Evolutionary conservation across 1,140 invertebrate species (phyloP).

Genomic region (Papilio polytes): DNA sequence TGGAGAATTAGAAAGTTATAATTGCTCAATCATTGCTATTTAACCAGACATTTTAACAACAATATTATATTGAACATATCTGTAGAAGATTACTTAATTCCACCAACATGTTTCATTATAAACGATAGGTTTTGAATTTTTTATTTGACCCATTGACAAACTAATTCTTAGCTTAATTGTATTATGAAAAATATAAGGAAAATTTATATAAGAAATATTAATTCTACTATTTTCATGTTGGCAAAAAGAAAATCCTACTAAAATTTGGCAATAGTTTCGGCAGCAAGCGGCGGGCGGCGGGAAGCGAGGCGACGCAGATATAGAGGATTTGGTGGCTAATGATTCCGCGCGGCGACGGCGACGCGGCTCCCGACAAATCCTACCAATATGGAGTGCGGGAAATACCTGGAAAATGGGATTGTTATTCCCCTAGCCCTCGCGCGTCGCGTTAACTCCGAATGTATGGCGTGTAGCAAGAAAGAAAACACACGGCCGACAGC

Average conservation of each 20-base stretch:
- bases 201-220: no score
- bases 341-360: slow-evolving; percentile 59
- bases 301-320: slow-evolving; percentile 49
- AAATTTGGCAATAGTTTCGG: slow-evolving; percentile 62
- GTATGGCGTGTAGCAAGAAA: slow-evolving; percentile 68
- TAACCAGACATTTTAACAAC: slow-evolving; percentile 16
- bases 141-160: no score
- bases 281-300: slow-evolving; percentile 48
- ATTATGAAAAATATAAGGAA: no score
- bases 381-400: slow-evolving; percentile 74
- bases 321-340: slow-evolving; percentile 68
- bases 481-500: slow-evolving; percentile 54
- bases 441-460: slow-evolving; percentile 59
- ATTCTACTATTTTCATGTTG: background rate
- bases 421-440: slow-evolving; percentile 63
- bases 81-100: no score
- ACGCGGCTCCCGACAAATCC: slow-evolving; percentile 70
- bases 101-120: no score
- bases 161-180: no score
- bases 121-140: no score
- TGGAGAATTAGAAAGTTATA: slow-evolving; percentile 75
- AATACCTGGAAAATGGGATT: slow-evolving; percentile 79
- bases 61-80: background rate
- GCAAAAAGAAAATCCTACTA: slow-evolving; percentile 51
- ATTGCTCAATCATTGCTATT: slow-evolving; percentile 66